Conservation (phyloP, 2,113 vertebrate genomes). For the Propithecus coquereli region DNA sequence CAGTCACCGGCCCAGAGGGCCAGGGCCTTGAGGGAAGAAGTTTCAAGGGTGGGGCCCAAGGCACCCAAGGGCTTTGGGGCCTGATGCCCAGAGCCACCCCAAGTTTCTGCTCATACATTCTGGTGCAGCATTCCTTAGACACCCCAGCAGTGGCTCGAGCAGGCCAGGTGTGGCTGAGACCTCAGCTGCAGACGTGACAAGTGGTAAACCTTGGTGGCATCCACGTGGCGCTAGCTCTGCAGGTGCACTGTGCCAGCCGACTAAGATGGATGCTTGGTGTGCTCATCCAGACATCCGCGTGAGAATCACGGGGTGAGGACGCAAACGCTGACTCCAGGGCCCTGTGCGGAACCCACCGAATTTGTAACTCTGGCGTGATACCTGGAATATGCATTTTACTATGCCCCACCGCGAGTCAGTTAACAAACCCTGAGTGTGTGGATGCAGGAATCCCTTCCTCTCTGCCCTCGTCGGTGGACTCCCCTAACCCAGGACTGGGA, state of each 20-base stretch:
- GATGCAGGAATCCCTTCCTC: neutral
- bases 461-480: neutral
- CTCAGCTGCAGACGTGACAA: neutral
- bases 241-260: neutral
- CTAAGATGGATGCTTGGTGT: accelerated
- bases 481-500: accelerated
- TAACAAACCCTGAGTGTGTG: accelerated
- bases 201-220: neutral
- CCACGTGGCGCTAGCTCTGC: neutral
- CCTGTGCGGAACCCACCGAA: accelerated
- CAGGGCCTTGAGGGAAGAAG: neutral
- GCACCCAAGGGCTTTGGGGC: neutral
- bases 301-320: accelerated
- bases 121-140: too few relatives aligned
- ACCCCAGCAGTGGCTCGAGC: neutral
- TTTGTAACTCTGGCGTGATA: accelerated
- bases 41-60: neutral
- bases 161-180: neutral
- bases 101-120: neutral
- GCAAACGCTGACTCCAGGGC: accelerated
- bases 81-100: neutral
- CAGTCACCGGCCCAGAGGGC: too few relatives aligned
- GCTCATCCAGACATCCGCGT: accelerated
- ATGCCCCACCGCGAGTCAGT: accelerated
- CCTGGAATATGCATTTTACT: accelerated